Base-by-base conservation (phyloP, 2,888 invertebrate genomes). In the Thereva unica region DNA sequence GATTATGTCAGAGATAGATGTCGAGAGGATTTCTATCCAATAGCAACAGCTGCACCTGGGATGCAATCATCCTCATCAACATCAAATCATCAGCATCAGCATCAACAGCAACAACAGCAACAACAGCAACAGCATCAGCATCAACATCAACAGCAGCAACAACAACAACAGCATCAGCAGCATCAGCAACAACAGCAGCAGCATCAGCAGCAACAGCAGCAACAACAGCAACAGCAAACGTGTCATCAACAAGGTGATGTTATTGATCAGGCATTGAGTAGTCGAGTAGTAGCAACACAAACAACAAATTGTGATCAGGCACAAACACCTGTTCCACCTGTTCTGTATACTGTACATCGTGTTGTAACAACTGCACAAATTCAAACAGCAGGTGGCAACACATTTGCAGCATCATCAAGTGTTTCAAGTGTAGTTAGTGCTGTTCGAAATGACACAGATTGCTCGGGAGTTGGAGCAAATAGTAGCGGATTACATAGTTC, bases 311-410 rank as follows among this genome's bases (percentile, higher is more conserved):
- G 73, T 69, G 49, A 55, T 47, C 61, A 54, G 42, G 54, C 35
- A 38, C 41, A 57, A 4, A 65, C 61, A 50, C 55, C 65, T 52
- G 57, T 35, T 12, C 74, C 75, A 68, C 77, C 78, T 12, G 74
- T 80, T 66, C 72, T 81, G 73, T 81, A 81, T 69, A 80, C 80
- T 23, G 80, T 81, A 63, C 81, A 81, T 72, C 77, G 81, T 38
- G 80, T 81, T 68, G 80, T 81, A 61, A 79, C 81, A 61, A 81
- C 81, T 52, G 78, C 80, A 59, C 80, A 81, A 73, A 78, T 81
- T 65, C 80, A 80, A 71, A 79, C 80, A 50, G 77, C 78, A 40
- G 75, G 74, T 40, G 77, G 79, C 50, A 78, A 76, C 67, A 77
- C 80, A 10, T 80, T 78, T 66, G 79, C 80, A 38, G 77, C 80